These are phyloP conservation scores for Xestia rhomboidea DNA, from an alignment of 2,888 invertebrate species.

Conservation along the genomic window DNA sequence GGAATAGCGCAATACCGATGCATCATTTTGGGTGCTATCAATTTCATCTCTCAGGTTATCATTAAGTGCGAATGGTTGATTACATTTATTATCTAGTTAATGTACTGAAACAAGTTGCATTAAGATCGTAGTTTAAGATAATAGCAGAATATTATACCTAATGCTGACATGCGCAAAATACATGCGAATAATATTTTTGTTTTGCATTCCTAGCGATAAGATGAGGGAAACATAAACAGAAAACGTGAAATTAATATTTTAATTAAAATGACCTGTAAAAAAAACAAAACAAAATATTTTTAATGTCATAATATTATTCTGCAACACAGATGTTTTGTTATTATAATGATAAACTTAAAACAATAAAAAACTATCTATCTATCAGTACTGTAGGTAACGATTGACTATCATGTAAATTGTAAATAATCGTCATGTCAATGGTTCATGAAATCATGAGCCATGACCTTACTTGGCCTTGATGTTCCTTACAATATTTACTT, in stretches of 20 bases:
- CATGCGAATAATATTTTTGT: constrained; percentile 25
- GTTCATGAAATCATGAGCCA: neutral
- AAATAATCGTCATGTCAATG: constrained; percentile 1
- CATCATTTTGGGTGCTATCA: constrained; percentile 10
- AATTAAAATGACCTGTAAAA: constrained; percentile 3
- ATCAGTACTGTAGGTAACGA: neutral
- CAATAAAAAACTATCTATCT: neutral
- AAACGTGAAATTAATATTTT: neutral
- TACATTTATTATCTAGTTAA: constrained; percentile 16
- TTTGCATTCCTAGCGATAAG: constrained; percentile 17
- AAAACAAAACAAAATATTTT: constrained; percentile 21
- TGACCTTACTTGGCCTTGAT: neutral
- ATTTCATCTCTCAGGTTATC: constrained; percentile 14
- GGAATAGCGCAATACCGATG: neutral
- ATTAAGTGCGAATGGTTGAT: constrained; percentile 1
- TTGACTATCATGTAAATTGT: neutral
- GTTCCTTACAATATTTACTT: neutral
- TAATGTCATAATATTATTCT: constrained; percentile 35
- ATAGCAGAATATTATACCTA: neutral
- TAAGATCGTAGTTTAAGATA: constrained; percentile 23
- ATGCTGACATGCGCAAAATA: neutral
- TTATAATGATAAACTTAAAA: neutral
- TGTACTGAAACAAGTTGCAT: constrained; percentile 23
- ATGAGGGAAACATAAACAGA: constrained; percentile 16
- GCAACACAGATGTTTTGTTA: constrained; percentile 9